Evolutionary conservation across 2,113 vertebrate species (phyloP), one percentile per base, ranked within the genome.

Genomic region (Oryzias celebensis): DNA sequence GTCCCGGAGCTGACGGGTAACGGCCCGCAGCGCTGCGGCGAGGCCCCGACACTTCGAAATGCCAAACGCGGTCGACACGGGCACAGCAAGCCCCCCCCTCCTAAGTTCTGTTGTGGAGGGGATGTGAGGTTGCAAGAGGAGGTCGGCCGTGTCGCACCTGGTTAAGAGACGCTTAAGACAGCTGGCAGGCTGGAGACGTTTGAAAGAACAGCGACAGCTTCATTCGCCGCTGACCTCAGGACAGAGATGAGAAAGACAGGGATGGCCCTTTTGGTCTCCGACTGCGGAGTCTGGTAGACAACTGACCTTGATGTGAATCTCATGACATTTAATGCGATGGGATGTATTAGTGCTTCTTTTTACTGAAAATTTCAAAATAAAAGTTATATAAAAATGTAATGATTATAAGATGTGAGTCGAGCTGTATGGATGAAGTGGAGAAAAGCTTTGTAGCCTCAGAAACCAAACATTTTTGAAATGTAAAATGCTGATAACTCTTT

Each of bases 111-210:
- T 85, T 79, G 73, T 1, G 6, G 49, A 59, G 61, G 80, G 58
- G 75, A 72, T 49, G 77, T 12, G 72, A 58, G 75, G 65, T 59
- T 5, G 55, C 31, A 0, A 43, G 65, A 22, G 28, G 69, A 73
- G 73, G 75, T 79, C 55, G 64, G 8, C 49, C 23, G 22, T 45
- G 79, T 89, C 82, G 88, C 88, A 90, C 89, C 86, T 90, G 89
- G 83, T 87, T 87, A 87, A 77, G 68, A 74, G 78, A 80, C 20
- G 51, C 71, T 81, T 54, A 68, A 65, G 62, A 63, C 62, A 16
- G 64, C 65, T 67, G 75, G 70, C 28, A 62, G 76, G 73, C 6
- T 68, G 2, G 7, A 79, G 78, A 63, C 45, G 52, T 60, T 62
- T 57, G 58, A 20, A 20, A 71, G 67, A 31, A 43, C 62, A 22